A percentile compares a stretch with the other conserved stretches of the same genome.
Conservation (phyloP, 2,113 vertebrate species). For the Myiozetetes cayanensis region DNA sequence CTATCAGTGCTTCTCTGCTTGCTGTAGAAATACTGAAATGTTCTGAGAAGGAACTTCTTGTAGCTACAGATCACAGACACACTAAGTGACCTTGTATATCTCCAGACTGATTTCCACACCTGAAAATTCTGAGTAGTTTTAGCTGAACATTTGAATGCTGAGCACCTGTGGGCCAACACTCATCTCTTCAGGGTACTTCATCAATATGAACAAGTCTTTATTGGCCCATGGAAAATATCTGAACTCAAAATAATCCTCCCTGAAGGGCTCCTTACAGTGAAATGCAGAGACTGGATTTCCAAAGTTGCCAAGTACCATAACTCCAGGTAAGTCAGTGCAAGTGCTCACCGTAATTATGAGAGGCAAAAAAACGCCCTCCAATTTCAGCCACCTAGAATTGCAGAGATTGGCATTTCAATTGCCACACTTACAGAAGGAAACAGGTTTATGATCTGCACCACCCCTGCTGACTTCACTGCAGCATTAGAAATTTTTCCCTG, state of each 20-base stretch:
- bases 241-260: not conserved
- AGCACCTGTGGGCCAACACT: not conserved
- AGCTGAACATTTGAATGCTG: not conserved
- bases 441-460: slow-evolving; percentile 14
- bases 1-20: not conserved
- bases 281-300: not conserved
- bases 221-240: not conserved
- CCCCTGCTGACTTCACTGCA: not conserved
- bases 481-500: not conserved
- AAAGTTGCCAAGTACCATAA: not conserved
- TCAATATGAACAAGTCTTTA: not conserved
- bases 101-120: not conserved
- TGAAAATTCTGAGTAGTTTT: not conserved
- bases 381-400: not conserved
- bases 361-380: not conserved
- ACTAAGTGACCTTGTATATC: not conserved
- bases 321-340: not conserved
- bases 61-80: not conserved
- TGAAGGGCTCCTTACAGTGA: not conserved
- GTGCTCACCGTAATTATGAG: not conserved
- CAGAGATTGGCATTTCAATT: not conserved
- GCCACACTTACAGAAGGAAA: not conserved
- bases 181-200: not conserved
- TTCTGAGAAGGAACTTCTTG: not conserved
- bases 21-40: not conserved